phyloP scores from a whole-genome alignment of 2,797 vertebrate genomes.

The Coendou prehensilis region DNA sequence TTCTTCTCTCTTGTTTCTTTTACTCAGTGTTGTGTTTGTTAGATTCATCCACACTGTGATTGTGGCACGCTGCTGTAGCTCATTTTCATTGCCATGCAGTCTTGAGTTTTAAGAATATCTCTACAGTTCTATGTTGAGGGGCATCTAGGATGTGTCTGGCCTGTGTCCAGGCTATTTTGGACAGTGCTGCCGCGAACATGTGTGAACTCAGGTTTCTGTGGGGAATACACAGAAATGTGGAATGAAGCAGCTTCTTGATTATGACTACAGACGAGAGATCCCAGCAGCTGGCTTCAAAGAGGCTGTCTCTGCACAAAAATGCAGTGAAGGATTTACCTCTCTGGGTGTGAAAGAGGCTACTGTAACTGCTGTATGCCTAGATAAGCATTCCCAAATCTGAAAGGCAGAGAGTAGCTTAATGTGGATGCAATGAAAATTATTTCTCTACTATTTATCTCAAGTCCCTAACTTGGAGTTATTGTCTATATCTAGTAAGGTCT shows the following conservation, averaged over 20 bases:
- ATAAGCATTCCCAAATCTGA: neutral
- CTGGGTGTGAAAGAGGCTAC: neutral
- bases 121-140: neutral
- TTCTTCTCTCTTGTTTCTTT: slow-evolving; percentile 10
- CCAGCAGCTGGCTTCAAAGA: neutral
- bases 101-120: neutral
- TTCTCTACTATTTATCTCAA: neutral
- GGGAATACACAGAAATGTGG: neutral
- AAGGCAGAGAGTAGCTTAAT: neutral
- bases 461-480: neutral
- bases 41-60: neutral
- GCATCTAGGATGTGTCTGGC: neutral
- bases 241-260: neutral
- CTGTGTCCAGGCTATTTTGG: neutral
- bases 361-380: neutral
- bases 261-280: neutral
- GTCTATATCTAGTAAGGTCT: neutral
- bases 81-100: neutral
- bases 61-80: neutral
- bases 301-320: slow-evolving; percentile 25
- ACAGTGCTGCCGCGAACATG: neutral
- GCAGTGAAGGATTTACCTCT: neutral
- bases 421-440: neutral
- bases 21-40: neutral
- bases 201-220: neutral